Conservation (phyloP, 1,140 invertebrate species). For the Littorina saxatilis region DNA sequence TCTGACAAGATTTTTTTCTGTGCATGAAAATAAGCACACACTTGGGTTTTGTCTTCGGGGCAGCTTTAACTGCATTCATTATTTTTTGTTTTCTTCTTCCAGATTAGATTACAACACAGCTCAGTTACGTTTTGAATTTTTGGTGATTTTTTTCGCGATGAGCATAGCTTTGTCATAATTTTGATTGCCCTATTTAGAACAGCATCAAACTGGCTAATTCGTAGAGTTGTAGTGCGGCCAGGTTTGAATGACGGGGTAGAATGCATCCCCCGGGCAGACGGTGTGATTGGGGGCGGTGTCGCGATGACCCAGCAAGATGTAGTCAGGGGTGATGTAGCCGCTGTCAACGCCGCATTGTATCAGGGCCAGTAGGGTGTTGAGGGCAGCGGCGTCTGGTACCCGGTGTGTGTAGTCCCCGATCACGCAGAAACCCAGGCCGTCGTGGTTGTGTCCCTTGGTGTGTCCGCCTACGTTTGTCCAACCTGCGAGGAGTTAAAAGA, state of each 20-base stretch:
- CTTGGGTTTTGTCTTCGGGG: no score
- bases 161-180: no score
- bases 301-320: constrained; percentile 46
- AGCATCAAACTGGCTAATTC: no score
- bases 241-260: constrained; percentile 77
- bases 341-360: constrained; percentile 42
- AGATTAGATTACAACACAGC: no score
- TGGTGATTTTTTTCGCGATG: no score
- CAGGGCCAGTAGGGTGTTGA: constrained; percentile 39
- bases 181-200: no score
- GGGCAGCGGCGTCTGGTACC: constrained; percentile 39
- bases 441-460: constrained; percentile 80
- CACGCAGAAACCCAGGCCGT: constrained; percentile 70
- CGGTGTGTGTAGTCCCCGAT: constrained; percentile 77
- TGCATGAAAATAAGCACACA: no score
- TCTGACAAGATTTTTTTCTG: no score
- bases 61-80: no score
- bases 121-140: no score
- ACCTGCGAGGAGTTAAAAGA: no score
- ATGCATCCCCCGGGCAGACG: constrained; percentile 44
- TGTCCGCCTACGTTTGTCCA: constrained; percentile 51
- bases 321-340: constrained; percentile 32
- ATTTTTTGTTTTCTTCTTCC: no score
- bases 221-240: constrained; percentile 72
- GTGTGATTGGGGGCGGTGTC: constrained; percentile 31